Evolutionary conservation across 2,888 invertebrate species (phyloP), one percentile per base, ranked within the genome.

Genomic region (Ophion ellenae): DNA sequence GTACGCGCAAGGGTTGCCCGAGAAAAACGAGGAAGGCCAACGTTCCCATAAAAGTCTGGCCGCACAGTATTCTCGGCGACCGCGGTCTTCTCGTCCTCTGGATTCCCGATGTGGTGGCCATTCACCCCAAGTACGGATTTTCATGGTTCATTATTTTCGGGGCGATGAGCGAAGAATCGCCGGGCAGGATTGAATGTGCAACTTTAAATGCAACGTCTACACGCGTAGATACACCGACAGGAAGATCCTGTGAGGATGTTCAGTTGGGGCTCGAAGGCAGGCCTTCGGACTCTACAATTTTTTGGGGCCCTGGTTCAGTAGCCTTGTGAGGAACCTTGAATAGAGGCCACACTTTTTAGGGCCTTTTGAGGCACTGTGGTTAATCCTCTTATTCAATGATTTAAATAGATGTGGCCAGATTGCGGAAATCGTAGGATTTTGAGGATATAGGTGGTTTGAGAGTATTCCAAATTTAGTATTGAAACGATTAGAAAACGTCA

Each of bases 1-100:
- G 61, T 57, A 53, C 59, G 47, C 47, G 32, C 47, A 75, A 36
- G 70, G 53, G 61, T 28, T 57, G 45, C 14, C 32, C 59, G 69
- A 75, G 47, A n/a, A n/a, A 47, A 53, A 61, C 14, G 1, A 7
- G 11, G 20, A 20, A 77, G 73, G 53, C 67, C 53, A 74, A 74
- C 47, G 66, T 36, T 73, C 71, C 59, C 80, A 66, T 76, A 40
- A 84, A 81, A 84, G 66, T 71, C 53, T 53, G 53, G 17, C 14
- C 47, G 24, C 83, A 53, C 45, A 40, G 61, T 61, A 14, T 71
- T 47, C 59, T 75, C 47, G 64, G 17, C 17, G 32, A 32, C 6
- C 2, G 1, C 20, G 9, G 40, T 71, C 24, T 20, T 24, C 20
- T 66, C 61, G 17, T 45, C 20, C 24, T 75, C 24, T 47, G 11